Conservation (phyloP, 2,113 vertebrate species). For the Xyliphius kryptos region DNA sequence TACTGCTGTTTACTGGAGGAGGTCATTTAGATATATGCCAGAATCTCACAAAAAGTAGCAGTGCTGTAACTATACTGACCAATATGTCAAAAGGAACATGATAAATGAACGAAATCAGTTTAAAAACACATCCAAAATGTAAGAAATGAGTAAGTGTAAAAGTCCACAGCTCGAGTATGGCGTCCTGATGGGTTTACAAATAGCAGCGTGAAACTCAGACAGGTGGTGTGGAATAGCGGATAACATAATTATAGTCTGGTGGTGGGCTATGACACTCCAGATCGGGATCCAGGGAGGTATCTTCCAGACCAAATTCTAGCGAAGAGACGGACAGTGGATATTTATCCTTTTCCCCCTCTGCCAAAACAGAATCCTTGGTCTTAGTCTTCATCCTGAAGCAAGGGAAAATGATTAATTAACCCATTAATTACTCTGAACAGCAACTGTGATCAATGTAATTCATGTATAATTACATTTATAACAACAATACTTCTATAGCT, state of each 20-base stretch:
- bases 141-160: conserved; percentile 18
- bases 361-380: conserved; percentile 79
- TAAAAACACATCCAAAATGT: conserved; percentile 22
- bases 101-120: neutral
- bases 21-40: conserved; percentile 2
- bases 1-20: neutral
- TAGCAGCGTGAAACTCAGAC: too few relatives aligned
- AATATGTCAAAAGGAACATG: too few relatives aligned
- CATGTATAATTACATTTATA: too few relatives aligned
- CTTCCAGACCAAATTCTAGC: conserved; percentile 74
- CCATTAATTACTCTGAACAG: too few relatives aligned
- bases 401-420: conserved; percentile 12
- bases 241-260: conserved; percentile 83
- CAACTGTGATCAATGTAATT: too few relatives aligned
- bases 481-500: too few relatives aligned
- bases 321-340: conserved; percentile 55
- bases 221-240: conserved; percentile 80
- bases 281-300: conserved; percentile 71
- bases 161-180: neutral
- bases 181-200: too few relatives aligned
- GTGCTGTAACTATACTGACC: neutral
- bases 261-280: conserved; percentile 89
- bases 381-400: conserved; percentile 79
- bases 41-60: conserved; percentile 1
- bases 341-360: conserved; percentile 69